Conservation (phyloP, 1,140 invertebrate species). For the Pollicipes pollicipes region DNA sequence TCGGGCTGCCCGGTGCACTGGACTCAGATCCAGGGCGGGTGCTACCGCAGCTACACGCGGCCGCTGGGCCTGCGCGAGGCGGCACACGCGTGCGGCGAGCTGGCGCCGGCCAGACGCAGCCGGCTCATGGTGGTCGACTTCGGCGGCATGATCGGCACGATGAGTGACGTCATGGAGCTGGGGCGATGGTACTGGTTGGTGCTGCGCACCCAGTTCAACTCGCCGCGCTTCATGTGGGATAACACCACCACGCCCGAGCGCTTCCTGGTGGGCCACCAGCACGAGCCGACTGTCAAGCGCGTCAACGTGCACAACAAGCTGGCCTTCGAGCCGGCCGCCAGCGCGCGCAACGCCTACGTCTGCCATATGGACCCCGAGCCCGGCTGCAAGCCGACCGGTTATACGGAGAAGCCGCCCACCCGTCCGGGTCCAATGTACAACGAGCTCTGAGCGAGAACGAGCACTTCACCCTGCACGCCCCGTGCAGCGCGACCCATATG, state of each 20-base stretch:
- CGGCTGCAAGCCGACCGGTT: not conserved
- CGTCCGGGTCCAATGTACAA: too few relatives aligned
- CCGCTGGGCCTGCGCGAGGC: not conserved
- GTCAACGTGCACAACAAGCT: not conserved
- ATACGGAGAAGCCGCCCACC: not conserved
- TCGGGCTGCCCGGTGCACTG: not conserved
- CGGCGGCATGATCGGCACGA: not conserved
- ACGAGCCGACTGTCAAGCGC: not conserved
- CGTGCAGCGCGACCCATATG: too few relatives aligned
- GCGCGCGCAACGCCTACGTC: not conserved
- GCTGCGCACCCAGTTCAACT: not conserved
- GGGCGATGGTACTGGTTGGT: slow-evolving; percentile 1
- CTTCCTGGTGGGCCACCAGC: not conserved
- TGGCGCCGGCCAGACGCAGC: not conserved
- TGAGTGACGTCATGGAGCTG: not conserved
- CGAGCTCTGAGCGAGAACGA: not conserved
- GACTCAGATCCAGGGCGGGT: not conserved
- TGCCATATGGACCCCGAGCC: not conserved
- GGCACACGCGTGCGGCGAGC: not conserved
- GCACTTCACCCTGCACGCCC: too few relatives aligned
- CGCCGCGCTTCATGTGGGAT: not conserved
- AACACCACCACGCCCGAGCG: not conserved
- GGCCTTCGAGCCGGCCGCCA: not conserved
- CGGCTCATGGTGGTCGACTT: not conserved
- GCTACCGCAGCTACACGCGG: not conserved